Evolutionary conservation across 2,797 vertebrate genomes (phyloP), one percentile per base, ranked within the genome.

Genomic region (Crenichthys baileyi): DNA sequence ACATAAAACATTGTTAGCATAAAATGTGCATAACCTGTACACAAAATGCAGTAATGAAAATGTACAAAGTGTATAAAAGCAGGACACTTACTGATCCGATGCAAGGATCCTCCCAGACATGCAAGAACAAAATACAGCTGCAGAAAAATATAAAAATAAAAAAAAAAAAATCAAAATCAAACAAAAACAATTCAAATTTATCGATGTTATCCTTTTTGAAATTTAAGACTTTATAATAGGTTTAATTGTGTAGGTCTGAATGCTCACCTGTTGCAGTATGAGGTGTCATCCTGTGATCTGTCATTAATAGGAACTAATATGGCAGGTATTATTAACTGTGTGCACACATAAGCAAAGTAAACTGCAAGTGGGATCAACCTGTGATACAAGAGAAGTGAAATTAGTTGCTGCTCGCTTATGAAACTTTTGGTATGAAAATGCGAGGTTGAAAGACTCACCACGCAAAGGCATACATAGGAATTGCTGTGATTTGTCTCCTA

Each of bases 41-140:
- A 60, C 55, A 70, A 75, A 70, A 31, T 70, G 63, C 31, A 51
- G 26, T 7, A 70, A 41, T 5, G 11, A 24, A n/a, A 79, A 39
- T 8, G 12, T 50, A 1, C 20, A 61, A 22, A 55, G 16, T 16
- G 13, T 6, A 48, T 51, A 13, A 56, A 81, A 70, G 22, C 31
- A 5, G 53, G 3, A 51, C 7, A 77, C 93, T 92, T 80, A 96
- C 94, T 15, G 11, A 9, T 31, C 2, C 11, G 12, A 4, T 70
- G 80, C 96, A 96, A 83, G 86, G 4, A 55, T 95, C 92, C 2
- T 2, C 85, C 86, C 72, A 87, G 31, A 85, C 31, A 26, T 89
- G 94, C 83, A 96, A 74, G 82, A 97, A 96, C 67, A 96, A 91
- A 85, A 96, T 91, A 85, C 96, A 97, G 80, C 97, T 97, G 91